phyloP scores from a whole-genome alignment of 2,113 vertebrate genomes.

The Ageneiosus marmoratus region DNA sequence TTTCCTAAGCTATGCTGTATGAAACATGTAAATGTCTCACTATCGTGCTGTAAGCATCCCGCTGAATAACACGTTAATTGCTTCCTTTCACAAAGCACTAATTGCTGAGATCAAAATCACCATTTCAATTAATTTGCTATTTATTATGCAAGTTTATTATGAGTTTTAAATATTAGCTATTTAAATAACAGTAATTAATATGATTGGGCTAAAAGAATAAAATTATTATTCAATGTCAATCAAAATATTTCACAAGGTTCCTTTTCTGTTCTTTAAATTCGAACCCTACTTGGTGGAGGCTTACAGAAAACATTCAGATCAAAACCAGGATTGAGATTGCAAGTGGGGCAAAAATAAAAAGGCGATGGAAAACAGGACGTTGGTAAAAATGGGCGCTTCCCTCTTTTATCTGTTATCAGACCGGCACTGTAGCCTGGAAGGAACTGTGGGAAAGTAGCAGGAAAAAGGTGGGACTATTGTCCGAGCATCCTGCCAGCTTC shows the following conservation, averaged over 20 bases:
- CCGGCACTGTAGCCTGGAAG: constrained; percentile 81
- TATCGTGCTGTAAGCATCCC: constrained; percentile 6
- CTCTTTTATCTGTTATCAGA: constrained; percentile 79
- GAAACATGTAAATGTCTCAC: constrained; percentile 11
- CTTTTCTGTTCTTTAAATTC: neutral
- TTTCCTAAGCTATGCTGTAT: neutral
- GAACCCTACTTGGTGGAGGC: neutral
- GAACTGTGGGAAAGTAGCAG: constrained; percentile 90
- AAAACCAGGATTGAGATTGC: constrained; percentile 15
- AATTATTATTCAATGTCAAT: constrained; percentile 20
- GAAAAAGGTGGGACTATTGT: constrained; percentile 98
- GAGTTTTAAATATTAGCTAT: constrained; percentile 20
- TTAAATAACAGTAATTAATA: constrained; percentile 33
- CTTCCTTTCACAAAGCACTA: constrained; percentile 25
- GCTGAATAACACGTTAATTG: constrained; percentile 27
- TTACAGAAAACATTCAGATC: constrained; percentile 1
- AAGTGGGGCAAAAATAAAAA: neutral
- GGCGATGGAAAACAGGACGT: constrained; percentile 67
- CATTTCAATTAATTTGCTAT: constrained; percentile 29
- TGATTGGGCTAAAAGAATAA: neutral
- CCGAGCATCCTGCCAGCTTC: constrained; percentile 85
- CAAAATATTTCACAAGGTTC: constrained; percentile 16
- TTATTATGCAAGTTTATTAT: constrained; percentile 15
- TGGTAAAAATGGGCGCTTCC: constrained; percentile 62
- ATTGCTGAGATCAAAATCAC: constrained; percentile 27